Conservation (phyloP, 2,888 invertebrate species). For the Hirtodrosophila confusa region DNA sequence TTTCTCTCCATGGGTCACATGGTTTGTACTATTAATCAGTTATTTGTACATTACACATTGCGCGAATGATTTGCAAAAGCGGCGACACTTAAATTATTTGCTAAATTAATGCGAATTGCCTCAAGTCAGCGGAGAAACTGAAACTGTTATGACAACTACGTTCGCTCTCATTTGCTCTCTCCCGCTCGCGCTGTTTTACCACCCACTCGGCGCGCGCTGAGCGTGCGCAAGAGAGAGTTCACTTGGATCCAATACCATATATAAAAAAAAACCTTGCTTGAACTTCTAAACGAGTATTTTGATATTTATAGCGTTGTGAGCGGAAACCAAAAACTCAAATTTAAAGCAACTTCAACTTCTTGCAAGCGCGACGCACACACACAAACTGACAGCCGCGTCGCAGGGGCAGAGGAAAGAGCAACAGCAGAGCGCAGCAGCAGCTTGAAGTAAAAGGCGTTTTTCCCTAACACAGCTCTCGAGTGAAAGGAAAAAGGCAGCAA, state of each 20-base stretch:
- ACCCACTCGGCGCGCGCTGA: slow-evolving; percentile 51
- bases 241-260: slow-evolving; percentile 11
- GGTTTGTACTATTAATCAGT: slow-evolving; percentile 25
- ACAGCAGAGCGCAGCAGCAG: slow-evolving; percentile 13
- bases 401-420: slow-evolving; percentile 32
- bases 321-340: slow-evolving; percentile 36
- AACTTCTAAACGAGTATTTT: slow-evolving; percentile 51
- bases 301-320: slow-evolving; percentile 64
- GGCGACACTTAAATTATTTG: slow-evolving; percentile 59
- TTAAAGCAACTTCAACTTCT: slow-evolving; percentile 60
- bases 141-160: slow-evolving; percentile 39
- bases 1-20: slow-evolving; percentile 42
- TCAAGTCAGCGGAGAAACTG: slow-evolving; percentile 64
- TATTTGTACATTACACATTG: slow-evolving; percentile 6
- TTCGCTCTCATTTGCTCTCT: slow-evolving; percentile 3
- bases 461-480: slow-evolving; percentile 47
- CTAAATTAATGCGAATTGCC: slow-evolving; percentile 66
- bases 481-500: slow-evolving; percentile 63
- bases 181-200: slow-evolving; percentile 23
- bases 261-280: slow-evolving; percentile 49
- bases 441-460: slow-evolving; percentile 73
- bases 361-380: slow-evolving; percentile 46
- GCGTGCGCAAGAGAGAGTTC: slow-evolving; percentile 48
- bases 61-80: slow-evolving; percentile 32
- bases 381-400: slow-evolving; percentile 38